Conservation (phyloP, 2,888 invertebrate genomes). For the Euplexia lucipara region DNA sequence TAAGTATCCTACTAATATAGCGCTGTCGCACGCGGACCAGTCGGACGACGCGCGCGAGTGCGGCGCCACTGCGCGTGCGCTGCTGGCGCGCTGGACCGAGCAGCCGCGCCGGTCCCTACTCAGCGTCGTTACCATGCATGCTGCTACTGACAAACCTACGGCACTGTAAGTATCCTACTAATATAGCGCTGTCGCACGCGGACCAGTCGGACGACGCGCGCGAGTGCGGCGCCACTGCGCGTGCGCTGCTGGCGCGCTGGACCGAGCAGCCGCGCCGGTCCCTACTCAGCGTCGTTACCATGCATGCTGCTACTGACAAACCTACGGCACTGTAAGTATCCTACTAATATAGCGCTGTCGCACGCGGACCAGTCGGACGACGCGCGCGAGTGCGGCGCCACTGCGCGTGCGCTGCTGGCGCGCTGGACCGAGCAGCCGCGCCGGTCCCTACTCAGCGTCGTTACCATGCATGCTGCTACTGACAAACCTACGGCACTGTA, state of each 20-base stretch:
- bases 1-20: slow-evolving; percentile 61
- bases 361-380: too few species aligned
- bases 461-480: slow-evolving; percentile 70
- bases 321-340: slow-evolving; percentile 64
- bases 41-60: slow-evolving; percentile 29
- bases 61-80: slow-evolving; percentile 46
- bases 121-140: slow-evolving; percentile 75
- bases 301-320: slow-evolving; percentile 65
- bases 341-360: too few species aligned
- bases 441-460: slow-evolving; percentile 76
- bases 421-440: slow-evolving; percentile 72
- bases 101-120: slow-evolving; percentile 74
- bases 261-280: slow-evolving; percentile 72
- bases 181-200: slow-evolving; percentile 31
- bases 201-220: slow-evolving; percentile 17
- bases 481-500: slow-evolving; percentile 25
- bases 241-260: slow-evolving; percentile 70
- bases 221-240: slow-evolving; percentile 39
- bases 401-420: slow-evolving; percentile 62
- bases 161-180: slow-evolving; percentile 65
- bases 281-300: slow-evolving; percentile 76
- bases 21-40: slow-evolving; percentile 8
- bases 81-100: slow-evolving; percentile 73
- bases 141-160: slow-evolving; percentile 50
- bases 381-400: too few species aligned